Conservation (phyloP, 2,888 invertebrate genomes). For the Rotaria socialis region DNA sequence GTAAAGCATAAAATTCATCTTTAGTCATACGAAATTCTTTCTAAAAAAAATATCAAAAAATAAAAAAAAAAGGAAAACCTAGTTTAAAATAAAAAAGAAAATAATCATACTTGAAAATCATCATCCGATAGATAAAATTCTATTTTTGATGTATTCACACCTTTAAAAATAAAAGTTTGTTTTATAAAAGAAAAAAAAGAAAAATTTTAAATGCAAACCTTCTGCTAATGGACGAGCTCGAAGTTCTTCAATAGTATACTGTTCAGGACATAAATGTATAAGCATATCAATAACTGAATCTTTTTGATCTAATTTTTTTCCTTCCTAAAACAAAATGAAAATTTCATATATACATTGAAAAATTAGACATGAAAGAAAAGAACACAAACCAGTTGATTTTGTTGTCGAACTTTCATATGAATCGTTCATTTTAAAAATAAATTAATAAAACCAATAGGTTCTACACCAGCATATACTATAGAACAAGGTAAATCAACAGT, state of each 20-base stretch:
- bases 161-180: not conserved
- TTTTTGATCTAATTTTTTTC: conserved; percentile 43
- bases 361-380: not conserved
- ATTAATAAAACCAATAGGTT: conserved; percentile 76
- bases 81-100: not conserved
- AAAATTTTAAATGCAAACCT: conserved; percentile 60
- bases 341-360: not conserved
- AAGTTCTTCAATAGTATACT: conserved; percentile 73
- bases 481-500: conserved; percentile 2
- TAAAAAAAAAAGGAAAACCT: not conserved
- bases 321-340: conserved; percentile 50
- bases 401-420: conserved; percentile 71
- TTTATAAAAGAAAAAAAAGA: no score
- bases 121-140: conserved; percentile 75
- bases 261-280: not conserved
- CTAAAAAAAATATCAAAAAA: conserved; percentile 59
- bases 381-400: conserved; percentile 71
- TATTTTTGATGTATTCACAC: conserved; percentile 77
- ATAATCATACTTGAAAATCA: conserved; percentile 67
- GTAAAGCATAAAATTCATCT: conserved; percentile 77
- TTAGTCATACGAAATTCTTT: conserved; percentile 73
- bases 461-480: conserved; percentile 78
- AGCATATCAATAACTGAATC: not conserved
- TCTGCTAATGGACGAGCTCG: conserved; percentile 79
- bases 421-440: conserved; percentile 80